A percentile compares a stretch with the other conserved stretches of the same genome.
These are phyloP conservation scores for Sesia apiformis DNA, from an alignment of 2,888 invertebrate species.

Conservation along the genomic window DNA sequence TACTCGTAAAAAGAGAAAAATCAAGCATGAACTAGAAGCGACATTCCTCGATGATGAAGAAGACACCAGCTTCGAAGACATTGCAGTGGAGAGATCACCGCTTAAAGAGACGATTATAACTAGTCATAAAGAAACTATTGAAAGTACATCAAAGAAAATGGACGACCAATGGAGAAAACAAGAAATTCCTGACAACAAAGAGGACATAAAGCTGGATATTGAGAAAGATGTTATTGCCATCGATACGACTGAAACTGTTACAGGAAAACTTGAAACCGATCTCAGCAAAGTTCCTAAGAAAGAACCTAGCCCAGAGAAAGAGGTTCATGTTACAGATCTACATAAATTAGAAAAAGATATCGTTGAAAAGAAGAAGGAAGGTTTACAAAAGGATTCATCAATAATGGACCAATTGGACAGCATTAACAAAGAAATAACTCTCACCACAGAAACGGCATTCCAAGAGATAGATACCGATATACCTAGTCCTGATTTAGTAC, in stretches of 20 bases:
- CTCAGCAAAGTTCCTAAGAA: slow-evolving; percentile 36
- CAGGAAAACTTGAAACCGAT: slow-evolving; percentile 29
- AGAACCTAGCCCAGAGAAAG: slow-evolving; percentile 36
- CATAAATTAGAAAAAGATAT: slow-evolving; percentile 9
- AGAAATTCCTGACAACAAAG: too few species aligned
- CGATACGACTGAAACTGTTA: slow-evolving; percentile 18
- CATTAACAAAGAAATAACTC: slow-evolving; percentile 7
- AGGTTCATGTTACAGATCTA: slow-evolving; percentile 17
- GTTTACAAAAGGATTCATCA: too few species aligned
- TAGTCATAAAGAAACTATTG: background rate
- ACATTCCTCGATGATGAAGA: background rate
- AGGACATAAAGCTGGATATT: too few species aligned
- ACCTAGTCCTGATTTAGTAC: slow-evolving; percentile 13
- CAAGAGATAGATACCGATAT: slow-evolving; percentile 7
- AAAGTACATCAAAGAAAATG: background rate
- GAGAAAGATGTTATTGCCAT: slow-evolving; percentile 19
- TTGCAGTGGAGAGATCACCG: too few species aligned
- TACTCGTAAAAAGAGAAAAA: background rate
- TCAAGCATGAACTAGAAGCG: background rate
- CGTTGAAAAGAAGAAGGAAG: slow-evolving; percentile 3
- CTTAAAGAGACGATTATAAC: background rate
- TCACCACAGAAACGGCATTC: slow-evolving; percentile 8
- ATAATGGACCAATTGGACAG: background rate
- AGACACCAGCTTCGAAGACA: background rate
- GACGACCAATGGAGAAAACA: too few species aligned